These are phyloP conservation scores for Spodoptera exigua DNA, from an alignment of 2,888 invertebrate genomes.

Conservation along the genomic window DNA sequence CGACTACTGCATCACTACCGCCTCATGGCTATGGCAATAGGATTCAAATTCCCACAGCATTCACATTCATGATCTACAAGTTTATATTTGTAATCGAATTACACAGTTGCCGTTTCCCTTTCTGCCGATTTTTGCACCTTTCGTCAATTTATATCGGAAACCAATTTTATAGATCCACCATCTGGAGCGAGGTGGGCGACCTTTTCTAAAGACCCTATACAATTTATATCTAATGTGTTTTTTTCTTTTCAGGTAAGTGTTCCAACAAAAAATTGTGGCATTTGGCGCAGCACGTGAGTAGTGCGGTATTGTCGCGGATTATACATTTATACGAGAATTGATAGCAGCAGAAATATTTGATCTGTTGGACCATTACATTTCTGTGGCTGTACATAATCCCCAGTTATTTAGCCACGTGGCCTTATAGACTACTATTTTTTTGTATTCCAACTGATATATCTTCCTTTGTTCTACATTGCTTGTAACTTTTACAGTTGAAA, in stretches of 20 bases:
- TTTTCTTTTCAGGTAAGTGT: slow-evolving; percentile 80
- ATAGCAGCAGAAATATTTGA: slow-evolving; percentile 23
- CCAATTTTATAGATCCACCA: slow-evolving; percentile 76
- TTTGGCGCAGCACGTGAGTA: slow-evolving; percentile 69
- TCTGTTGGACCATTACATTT: no score
- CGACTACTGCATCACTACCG: slow-evolving; percentile 15
- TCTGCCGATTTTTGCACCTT: slow-evolving; percentile 79
- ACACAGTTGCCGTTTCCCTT: slow-evolving; percentile 78
- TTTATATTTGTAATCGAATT: slow-evolving; percentile 61
- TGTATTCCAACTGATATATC: no score
- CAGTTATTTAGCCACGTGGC: no score
- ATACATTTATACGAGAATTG: slow-evolving; percentile 29
- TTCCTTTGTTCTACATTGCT: no score
- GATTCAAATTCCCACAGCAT: slow-evolving; percentile 48
- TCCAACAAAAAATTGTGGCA: slow-evolving; percentile 63
- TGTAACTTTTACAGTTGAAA: no score
- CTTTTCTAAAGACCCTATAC: slow-evolving; percentile 75
- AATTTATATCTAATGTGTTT: slow-evolving; percentile 76
- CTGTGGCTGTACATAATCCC: no score
- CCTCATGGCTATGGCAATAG: slow-evolving; percentile 45
- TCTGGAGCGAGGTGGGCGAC: slow-evolving; percentile 76
- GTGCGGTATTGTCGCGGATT: slow-evolving; percentile 55
- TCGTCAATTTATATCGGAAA: slow-evolving; percentile 70
- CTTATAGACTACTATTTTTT: no score
- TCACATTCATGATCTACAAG: slow-evolving; percentile 36